These are phyloP conservation scores for Xiphydria camelus DNA, from an alignment of 2,888 invertebrate genomes.

Conservation along the genomic window DNA sequence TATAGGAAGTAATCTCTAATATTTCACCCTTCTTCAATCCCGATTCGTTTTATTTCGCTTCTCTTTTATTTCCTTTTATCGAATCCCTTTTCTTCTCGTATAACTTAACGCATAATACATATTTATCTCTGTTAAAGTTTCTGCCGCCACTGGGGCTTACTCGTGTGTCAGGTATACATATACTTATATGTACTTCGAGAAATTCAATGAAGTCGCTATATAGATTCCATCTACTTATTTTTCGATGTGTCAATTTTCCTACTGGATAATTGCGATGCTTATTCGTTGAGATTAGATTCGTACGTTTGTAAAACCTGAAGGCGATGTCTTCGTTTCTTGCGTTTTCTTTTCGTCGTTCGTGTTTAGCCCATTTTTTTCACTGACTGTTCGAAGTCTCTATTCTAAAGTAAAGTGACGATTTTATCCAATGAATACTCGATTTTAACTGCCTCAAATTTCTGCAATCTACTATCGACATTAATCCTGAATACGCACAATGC, in stretches of 20 bases:
- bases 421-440: too few species aligned
- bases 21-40: too few species aligned
- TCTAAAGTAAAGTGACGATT: too few species aligned
- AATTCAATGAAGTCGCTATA: slow-evolving; percentile 24
- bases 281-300: slow-evolving; percentile 9
- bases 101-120: neutral
- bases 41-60: too few species aligned
- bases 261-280: slow-evolving; percentile 24
- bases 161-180: neutral
- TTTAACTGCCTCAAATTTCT: too few species aligned
- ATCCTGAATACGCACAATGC: too few species aligned
- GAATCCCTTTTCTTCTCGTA: slow-evolving; percentile 1
- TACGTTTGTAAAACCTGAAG: slow-evolving; percentile 7
- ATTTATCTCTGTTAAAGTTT: neutral
- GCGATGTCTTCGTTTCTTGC: slow-evolving; percentile 12
- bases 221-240: slow-evolving; percentile 35
- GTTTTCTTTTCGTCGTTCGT: too few species aligned
- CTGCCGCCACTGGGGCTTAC: neutral
- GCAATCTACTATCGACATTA: too few species aligned
- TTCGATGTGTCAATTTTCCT: slow-evolving; percentile 33
- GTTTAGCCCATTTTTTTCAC: too few species aligned
- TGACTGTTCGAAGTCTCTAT: too few species aligned
- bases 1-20: slow-evolving; percentile 47
- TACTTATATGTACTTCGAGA: slow-evolving; percentile 4
- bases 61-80: slow-evolving; percentile 3